A percentile compares a stretch with the other conserved stretches of the same genome.
Evolutionary conservation across 64 coral and sea anemone species (phyloP).

Genomic region (Porites lutea): DNA sequence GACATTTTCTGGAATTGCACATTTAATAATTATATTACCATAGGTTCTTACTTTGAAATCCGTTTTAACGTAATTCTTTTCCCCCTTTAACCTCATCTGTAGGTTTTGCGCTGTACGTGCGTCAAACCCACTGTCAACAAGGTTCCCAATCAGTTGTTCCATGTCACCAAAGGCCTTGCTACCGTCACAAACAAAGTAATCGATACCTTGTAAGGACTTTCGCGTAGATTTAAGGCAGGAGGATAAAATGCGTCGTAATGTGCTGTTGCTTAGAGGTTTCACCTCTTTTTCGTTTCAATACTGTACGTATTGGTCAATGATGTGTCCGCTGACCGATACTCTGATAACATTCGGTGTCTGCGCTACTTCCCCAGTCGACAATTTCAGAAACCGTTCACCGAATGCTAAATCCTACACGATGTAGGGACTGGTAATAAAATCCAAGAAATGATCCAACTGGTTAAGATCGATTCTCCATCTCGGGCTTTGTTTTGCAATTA

Average conservation of each 20-base stretch:
- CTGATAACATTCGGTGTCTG: constrained; percentile 64
- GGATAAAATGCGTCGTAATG: constrained; percentile 43
- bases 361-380: constrained; percentile 52
- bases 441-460: constrained; percentile 34
- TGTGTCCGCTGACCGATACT: constrained; percentile 38
- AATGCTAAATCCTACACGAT: constrained; percentile 77
- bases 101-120: neutral
- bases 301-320: constrained; percentile 63
- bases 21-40: too few relatives aligned
- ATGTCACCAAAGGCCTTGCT: constrained; percentile 26
- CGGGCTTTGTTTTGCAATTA: neutral
- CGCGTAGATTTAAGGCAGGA: constrained; percentile 19
- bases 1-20: too few relatives aligned
- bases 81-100: constrained; percentile 23
- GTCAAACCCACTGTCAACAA: neutral
- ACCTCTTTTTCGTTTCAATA: constrained; percentile 43
- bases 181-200: constrained; percentile 38
- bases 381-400: constrained; percentile 33
- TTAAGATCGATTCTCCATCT: neutral
- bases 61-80: constrained; percentile 40
- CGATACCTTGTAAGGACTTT: constrained; percentile 31
- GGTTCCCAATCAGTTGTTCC: constrained; percentile 6
- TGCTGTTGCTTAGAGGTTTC: constrained; percentile 60
- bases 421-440: constrained; percentile 43
- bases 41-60: constrained; percentile 49